Percentiles rank a stretch among this genome's conserved stretches.
Evolutionary conservation across 2,888 invertebrate species (phyloP).

Genomic region (Lampropteryx suffumata): DNA sequence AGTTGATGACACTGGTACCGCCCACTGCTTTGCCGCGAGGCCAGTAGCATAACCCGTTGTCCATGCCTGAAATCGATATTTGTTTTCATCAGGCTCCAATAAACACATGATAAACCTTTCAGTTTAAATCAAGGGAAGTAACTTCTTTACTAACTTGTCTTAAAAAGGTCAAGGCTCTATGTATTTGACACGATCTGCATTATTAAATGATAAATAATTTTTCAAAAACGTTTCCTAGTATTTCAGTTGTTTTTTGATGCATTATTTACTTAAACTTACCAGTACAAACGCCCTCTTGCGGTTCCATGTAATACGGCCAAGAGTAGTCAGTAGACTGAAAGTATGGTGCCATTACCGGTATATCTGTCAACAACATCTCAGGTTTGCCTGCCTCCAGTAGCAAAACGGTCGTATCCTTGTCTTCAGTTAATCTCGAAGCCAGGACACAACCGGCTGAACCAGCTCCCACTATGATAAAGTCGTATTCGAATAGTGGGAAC

Average conservation of each 20-base stretch:
- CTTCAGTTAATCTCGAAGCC: slow-evolving; percentile 75
- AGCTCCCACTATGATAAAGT: slow-evolving; percentile 81
- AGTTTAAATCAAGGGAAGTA: no score
- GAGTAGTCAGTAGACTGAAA: slow-evolving; percentile 85
- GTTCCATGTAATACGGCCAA: slow-evolving; percentile 88
- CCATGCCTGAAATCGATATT: slow-evolving; percentile 53
- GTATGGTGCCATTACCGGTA: slow-evolving; percentile 81
- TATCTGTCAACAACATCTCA: slow-evolving; percentile 78
- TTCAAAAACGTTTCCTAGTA: no score
- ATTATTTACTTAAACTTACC: slow-evolving; percentile 49
- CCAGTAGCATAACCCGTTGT: slow-evolving; percentile 62
- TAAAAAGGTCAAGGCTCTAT: no score
- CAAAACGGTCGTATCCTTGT: slow-evolving; percentile 64
- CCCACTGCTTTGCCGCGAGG: slow-evolving; percentile 84
- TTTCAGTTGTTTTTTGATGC: no score
- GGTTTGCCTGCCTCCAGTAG: slow-evolving; percentile 66
- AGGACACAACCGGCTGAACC: slow-evolving; percentile 82
- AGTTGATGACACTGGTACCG: slow-evolving; percentile 84
- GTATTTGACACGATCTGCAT: no score
- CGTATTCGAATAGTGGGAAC: slow-evolving; percentile 70
- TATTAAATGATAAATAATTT: no score
- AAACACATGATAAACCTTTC: no score
- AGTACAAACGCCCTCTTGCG: slow-evolving; percentile 84
- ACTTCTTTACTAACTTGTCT: no score
- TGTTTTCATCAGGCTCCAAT: background rate